Conservation (phyloP, 2,797 vertebrate species). For the Mormyrus proboscirostris region DNA sequence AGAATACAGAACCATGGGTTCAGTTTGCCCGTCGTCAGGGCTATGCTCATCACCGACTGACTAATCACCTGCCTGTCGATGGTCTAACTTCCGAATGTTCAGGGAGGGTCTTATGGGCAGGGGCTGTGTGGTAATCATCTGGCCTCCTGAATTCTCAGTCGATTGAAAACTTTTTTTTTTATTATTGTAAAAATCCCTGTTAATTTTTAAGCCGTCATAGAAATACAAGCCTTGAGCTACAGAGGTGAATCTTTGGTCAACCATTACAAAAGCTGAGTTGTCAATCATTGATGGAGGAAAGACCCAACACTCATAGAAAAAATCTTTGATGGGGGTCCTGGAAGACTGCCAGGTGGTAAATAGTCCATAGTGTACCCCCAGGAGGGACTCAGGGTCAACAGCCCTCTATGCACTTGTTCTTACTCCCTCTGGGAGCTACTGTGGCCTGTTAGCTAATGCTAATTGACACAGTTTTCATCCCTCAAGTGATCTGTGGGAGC, state of each 20-base stretch:
- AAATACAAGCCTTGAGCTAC: not conserved
- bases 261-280: not conserved
- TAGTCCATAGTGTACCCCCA: not conserved
- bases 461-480: not conserved
- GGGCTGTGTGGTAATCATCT: not conserved
- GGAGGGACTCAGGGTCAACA: not conserved
- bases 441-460: not conserved
- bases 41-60: not conserved
- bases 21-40: not conserved
- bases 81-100: not conserved
- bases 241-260: slow-evolving; percentile 8
- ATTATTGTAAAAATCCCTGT: not conserved
- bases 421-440: not conserved
- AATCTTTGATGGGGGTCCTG: slow-evolving; percentile 7
- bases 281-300: slow-evolving; percentile 9
- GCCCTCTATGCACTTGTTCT: not conserved
- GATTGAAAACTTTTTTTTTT: not conserved
- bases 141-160: not conserved
- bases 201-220: not conserved
- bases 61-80: not conserved
- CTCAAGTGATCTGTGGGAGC: not conserved
- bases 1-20: not conserved
- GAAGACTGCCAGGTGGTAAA: not conserved
- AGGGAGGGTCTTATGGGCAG: not conserved
- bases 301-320: not conserved